Conservation (phyloP, 2,113 vertebrate species). For the Zosterops japonicus region DNA sequence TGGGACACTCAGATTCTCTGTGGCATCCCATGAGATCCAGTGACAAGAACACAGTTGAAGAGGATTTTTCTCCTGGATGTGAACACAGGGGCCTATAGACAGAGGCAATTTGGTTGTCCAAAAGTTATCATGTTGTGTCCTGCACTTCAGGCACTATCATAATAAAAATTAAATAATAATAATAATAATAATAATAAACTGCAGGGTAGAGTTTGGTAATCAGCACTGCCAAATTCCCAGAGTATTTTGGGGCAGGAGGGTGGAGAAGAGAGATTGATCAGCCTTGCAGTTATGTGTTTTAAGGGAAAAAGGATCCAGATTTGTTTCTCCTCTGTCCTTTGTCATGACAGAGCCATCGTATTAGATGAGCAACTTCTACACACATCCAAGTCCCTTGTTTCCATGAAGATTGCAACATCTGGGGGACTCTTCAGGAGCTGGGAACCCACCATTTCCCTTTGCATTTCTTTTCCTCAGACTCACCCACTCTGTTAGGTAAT, state of each 20-base stretch:
- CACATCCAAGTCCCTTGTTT: accelerated
- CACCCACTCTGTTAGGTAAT: not conserved
- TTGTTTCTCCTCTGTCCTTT: not conserved
- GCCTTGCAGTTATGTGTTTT: not conserved
- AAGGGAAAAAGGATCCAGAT: not conserved
- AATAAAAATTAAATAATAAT: not conserved
- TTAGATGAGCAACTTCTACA: not conserved
- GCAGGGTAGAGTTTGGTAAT: not conserved
- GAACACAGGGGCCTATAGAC: no score
- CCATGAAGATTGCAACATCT: not conserved
- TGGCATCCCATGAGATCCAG: not conserved
- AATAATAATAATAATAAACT: not conserved
- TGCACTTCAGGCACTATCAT: not conserved
- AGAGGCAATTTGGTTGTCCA: not conserved
- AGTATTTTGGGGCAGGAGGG: not conserved
- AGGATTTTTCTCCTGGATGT: not conserved
- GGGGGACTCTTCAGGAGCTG: not conserved
- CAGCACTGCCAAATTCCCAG: not conserved
- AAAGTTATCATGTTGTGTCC: not conserved
- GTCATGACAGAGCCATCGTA: not conserved
- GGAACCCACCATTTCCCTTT: not conserved
- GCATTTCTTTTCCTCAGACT: not conserved
- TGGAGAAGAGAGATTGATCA: not conserved
- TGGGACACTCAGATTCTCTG: not conserved
- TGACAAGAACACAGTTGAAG: not conserved